Percentiles rank a stretch among this genome's conserved stretches.
These are phyloP conservation scores for Formica selysi DNA, from an alignment of 1,140 invertebrate genomes.

Conservation along the genomic window DNA sequence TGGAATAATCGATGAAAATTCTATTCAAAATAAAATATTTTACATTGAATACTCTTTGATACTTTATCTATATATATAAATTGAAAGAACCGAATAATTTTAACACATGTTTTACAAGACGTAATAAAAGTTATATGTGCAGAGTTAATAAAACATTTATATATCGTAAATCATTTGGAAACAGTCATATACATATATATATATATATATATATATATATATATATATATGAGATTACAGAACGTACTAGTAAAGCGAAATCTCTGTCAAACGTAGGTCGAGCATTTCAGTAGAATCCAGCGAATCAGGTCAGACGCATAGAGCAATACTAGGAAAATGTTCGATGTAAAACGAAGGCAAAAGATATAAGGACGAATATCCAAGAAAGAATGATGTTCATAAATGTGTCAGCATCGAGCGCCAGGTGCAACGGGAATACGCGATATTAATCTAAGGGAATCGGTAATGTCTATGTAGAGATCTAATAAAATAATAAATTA, in stretches of 20 bases:
- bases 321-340: constrained; percentile 38
- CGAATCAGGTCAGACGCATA: constrained; percentile 57
- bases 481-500: constrained; percentile 27
- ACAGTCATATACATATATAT: constrained; percentile 24
- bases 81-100: background rate
- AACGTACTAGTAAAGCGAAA: constrained; percentile 36
- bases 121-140: background rate
- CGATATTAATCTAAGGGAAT: constrained; percentile 23
- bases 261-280: constrained; percentile 49
- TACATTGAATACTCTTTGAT: background rate
- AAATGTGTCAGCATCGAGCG: constrained; percentile 43
- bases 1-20: background rate
- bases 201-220: constrained; percentile 24
- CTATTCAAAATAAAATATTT: background rate
- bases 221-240: constrained; percentile 22
- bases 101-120: too few species aligned
- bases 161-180: constrained; percentile 3
- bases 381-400: constrained; percentile 48
- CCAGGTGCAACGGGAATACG: constrained; percentile 20
- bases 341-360: constrained; percentile 35
- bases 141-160: constrained; percentile 7
- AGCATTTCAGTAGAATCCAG: constrained; percentile 38
- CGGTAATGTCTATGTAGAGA: background rate
- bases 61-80: background rate
- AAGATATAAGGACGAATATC: constrained; percentile 25